Percentiles rank a stretch among this genome's conserved stretches.
These are phyloP conservation scores for Hyperoplus immaculatus DNA, from an alignment of 2,797 vertebrate species.

Conservation along the genomic window DNA sequence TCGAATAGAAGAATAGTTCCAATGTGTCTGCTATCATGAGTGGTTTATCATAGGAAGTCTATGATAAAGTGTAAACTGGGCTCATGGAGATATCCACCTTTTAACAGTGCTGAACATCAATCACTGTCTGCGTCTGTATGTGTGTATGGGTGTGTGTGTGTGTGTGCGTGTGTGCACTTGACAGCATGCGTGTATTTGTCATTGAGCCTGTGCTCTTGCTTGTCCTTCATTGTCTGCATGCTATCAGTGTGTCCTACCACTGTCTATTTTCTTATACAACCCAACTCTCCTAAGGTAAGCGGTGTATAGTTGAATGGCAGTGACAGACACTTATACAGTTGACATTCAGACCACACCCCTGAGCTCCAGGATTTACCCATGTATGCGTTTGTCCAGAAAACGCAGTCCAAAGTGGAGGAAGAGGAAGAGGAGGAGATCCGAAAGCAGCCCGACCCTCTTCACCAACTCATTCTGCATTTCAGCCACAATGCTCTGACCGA, in stretches of 20 bases:
- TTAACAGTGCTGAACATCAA: slow-evolving; percentile 56
- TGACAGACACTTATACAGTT: background rate
- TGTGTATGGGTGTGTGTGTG: slow-evolving; percentile 38
- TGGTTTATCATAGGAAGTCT: slow-evolving; percentile 11
- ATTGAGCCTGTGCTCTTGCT: slow-evolving; percentile 44
- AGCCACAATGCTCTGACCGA: slow-evolving; percentile 97
- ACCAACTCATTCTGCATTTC: slow-evolving; percentile 98
- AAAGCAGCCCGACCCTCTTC: slow-evolving; percentile 94
- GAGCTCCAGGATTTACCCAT: slow-evolving; percentile 26
- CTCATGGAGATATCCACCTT: slow-evolving; percentile 36
- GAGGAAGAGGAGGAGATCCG: slow-evolving; percentile 92
- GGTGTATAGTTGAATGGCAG: slow-evolving; percentile 1
- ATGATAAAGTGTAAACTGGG: slow-evolving; percentile 40
- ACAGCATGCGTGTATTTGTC: slow-evolving; percentile 9
- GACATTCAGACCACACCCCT: background rate
- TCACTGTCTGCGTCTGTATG: slow-evolving; percentile 28
- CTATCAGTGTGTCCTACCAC: background rate
- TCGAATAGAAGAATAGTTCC: background rate
- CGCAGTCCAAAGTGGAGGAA: slow-evolving; percentile 91
- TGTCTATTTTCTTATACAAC: slow-evolving; percentile 49
- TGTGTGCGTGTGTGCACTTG: slow-evolving; percentile 35
- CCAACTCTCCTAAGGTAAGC: slow-evolving; percentile 60
- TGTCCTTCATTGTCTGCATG: slow-evolving; percentile 68
- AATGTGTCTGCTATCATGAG: slow-evolving; percentile 16
- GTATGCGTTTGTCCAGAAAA: slow-evolving; percentile 87